phyloP scores from a whole-genome alignment of 2,888 invertebrate species.

The Chrysomela aeneicollis region DNA sequence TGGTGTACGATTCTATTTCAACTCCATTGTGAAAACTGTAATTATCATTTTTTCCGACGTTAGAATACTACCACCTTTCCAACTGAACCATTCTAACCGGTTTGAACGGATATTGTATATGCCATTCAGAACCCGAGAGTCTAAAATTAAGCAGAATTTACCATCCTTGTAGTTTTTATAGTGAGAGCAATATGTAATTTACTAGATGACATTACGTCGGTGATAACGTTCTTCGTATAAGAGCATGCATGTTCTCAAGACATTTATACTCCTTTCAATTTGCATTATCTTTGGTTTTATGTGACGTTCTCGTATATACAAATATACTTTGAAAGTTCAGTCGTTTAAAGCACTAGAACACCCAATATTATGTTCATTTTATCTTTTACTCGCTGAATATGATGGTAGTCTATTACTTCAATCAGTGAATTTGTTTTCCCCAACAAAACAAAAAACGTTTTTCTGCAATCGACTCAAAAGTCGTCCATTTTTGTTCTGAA shows the following conservation, averaged over 20 bases:
- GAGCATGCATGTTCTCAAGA: background rate
- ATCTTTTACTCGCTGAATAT: too few relatives aligned
- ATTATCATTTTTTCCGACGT: slow-evolving; percentile 16
- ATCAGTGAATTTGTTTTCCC: too few relatives aligned
- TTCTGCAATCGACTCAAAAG: too few relatives aligned
- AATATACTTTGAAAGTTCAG: background rate
- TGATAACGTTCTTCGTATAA: background rate
- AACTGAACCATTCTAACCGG: slow-evolving; percentile 22
- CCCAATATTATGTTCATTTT: too few relatives aligned
- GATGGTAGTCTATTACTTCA: too few relatives aligned
- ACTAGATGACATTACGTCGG: slow-evolving; percentile 10
- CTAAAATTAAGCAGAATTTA: slow-evolving; percentile 13
- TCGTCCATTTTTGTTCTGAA: too few relatives aligned
- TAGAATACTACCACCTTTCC: slow-evolving; percentile 16
- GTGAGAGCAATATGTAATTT: slow-evolving; percentile 8
- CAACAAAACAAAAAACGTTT: too few relatives aligned
- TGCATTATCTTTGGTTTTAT: background rate
- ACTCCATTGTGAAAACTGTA: slow-evolving; percentile 6
- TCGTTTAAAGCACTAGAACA: background rate
- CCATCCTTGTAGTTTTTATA: slow-evolving; percentile 10
- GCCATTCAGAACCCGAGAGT: slow-evolving; percentile 2
- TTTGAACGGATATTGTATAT: slow-evolving; percentile 24
- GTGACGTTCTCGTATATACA: background rate
- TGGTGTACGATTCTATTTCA: slow-evolving; percentile 17
- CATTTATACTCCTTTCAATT: slow-evolving; percentile 7